Conservation (phyloP, 2,797 vertebrate species). For the Nothura maculosa region DNA sequence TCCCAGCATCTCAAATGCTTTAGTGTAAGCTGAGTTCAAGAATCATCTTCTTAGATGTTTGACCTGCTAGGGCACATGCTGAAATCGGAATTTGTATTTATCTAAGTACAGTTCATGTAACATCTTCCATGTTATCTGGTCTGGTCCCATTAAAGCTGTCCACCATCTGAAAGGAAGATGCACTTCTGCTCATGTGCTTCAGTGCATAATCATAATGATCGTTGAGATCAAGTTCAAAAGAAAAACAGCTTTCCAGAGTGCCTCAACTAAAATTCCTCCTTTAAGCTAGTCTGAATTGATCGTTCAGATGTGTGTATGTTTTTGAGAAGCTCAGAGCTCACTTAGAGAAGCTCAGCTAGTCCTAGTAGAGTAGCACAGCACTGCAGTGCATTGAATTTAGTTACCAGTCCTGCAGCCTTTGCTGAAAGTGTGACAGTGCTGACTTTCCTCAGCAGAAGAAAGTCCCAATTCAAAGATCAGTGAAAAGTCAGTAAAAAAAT, state of each 20-base stretch:
- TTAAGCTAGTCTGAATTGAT: background rate
- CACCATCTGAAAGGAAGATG: background rate
- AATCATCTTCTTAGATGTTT: background rate
- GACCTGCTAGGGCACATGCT: background rate
- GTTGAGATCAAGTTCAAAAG: background rate
- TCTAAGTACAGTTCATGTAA: background rate
- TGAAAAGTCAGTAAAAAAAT: background rate
- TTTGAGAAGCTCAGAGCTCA: background rate
- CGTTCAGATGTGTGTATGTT: background rate
- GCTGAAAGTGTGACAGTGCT: accelerated
- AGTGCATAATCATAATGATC: background rate
- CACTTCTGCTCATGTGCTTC: background rate
- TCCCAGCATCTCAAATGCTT: background rate
- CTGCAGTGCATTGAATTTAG: background rate
- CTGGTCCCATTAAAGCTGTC: background rate
- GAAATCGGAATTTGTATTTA: background rate
- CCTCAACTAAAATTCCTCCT: background rate
- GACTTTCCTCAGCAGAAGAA: background rate
- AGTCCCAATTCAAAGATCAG: background rate
- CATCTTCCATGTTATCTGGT: background rate
- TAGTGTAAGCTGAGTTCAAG: background rate
- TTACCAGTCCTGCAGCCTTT: background rate
- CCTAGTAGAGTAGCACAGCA: background rate
- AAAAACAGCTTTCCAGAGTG: background rate
- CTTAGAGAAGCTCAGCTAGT: background rate